Evolutionary conservation across 1,140 invertebrate species (phyloP).

Genomic region (Drosophila setifemur): DNA sequence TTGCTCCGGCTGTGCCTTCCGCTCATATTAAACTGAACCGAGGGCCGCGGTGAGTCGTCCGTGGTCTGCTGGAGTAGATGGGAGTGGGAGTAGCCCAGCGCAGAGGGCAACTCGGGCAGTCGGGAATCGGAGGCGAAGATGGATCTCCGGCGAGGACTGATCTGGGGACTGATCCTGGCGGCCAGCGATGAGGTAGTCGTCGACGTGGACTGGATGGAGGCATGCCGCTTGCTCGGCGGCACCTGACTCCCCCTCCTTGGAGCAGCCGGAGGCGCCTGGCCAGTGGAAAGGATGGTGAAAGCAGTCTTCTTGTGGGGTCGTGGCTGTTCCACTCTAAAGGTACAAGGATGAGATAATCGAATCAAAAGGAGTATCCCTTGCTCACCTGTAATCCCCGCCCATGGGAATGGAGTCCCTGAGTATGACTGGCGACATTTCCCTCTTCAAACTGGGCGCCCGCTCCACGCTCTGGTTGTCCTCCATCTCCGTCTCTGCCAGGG

Average conservation of each 20-base stretch:
- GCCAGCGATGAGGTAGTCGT: slow-evolving; percentile 59
- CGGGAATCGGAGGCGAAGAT: slow-evolving; percentile 40
- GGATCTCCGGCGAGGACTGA: slow-evolving; percentile 58
- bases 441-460: slow-evolving; percentile 2
- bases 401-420: slow-evolving; percentile 68
- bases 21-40: slow-evolving; percentile 79
- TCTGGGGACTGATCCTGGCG: slow-evolving; percentile 23
- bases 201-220: slow-evolving; percentile 81
- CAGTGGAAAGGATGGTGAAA: slow-evolving; percentile 86
- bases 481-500: neutral
- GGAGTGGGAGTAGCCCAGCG: neutral
- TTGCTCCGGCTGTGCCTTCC: slow-evolving; percentile 67
- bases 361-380: neutral
- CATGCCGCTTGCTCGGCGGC: slow-evolving; percentile 46
- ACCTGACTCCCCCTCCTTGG: slow-evolving; percentile 17
- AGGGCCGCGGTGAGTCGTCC: slow-evolving; percentile 77
- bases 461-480: slow-evolving; percentile 2
- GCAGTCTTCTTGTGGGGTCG: slow-evolving; percentile 83
- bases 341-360: neutral
- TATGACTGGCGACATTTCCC: slow-evolving; percentile 70
- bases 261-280: slow-evolving; percentile 61
- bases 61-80: slow-evolving; percentile 4
- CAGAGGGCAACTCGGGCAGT: slow-evolving; percentile 52
- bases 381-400: slow-evolving; percentile 76
- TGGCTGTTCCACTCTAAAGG: slow-evolving; percentile 77